Evolutionary conservation across 2,888 invertebrate species (phyloP).

Genomic region (Silvanus unidentatus): DNA sequence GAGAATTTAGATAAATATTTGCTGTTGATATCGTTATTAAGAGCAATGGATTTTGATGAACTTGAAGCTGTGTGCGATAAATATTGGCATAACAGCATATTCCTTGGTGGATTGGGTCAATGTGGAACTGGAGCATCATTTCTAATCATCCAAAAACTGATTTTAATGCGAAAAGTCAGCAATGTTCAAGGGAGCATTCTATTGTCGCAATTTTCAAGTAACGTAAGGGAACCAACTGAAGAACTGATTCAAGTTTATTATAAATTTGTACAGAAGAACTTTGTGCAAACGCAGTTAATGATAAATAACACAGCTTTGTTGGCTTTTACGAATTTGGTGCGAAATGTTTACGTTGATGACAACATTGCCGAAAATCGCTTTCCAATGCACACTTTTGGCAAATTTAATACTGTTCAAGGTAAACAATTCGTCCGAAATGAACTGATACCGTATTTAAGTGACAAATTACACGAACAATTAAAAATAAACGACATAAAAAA

Average conservation of each 20-base stretch:
- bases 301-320: slow-evolving; percentile 54
- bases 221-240: slow-evolving; percentile 56
- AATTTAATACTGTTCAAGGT: slow-evolving; percentile 49
- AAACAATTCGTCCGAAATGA: slow-evolving; percentile 48
- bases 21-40: slow-evolving; percentile 52
- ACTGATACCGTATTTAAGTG: slow-evolving; percentile 55
- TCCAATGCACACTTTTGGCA: slow-evolving; percentile 60
- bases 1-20: slow-evolving; percentile 58
- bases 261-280: slow-evolving; percentile 49
- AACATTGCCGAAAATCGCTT: slow-evolving; percentile 53
- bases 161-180: slow-evolving; percentile 46
- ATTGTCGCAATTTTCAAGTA: slow-evolving; percentile 50
- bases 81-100: slow-evolving; percentile 49
- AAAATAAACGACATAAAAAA: slow-evolving; percentile 49
- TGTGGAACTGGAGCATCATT: slow-evolving; percentile 63
- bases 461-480: slow-evolving; percentile 51
- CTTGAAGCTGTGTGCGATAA: slow-evolving; percentile 50
- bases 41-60: slow-evolving; percentile 56
- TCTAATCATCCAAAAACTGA: slow-evolving; percentile 54
- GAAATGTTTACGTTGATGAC: slow-evolving; percentile 55
- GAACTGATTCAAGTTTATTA: slow-evolving; percentile 56
- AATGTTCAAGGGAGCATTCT: slow-evolving; percentile 53
- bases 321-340: slow-evolving; percentile 54
- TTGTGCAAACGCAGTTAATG: slow-evolving; percentile 48
- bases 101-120: slow-evolving; percentile 59